Percentiles rank a stretch among this genome's conserved stretches.
phyloP scores from a whole-genome alignment of 2,888 invertebrate species.

The Sympetrum striolatum region DNA sequence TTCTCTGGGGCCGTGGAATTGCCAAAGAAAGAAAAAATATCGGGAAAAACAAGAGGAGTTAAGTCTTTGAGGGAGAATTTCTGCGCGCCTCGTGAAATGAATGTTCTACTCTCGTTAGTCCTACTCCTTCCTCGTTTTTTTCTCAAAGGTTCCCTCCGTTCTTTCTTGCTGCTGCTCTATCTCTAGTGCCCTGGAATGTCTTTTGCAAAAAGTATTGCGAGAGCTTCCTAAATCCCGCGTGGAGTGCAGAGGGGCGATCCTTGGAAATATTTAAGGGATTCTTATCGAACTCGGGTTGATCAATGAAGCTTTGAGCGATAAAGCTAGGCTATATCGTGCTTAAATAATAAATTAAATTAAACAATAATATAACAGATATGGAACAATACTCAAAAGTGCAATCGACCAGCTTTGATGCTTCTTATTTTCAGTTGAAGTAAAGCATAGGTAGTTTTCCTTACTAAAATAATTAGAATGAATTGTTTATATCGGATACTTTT shows the following conservation, averaged over 20 bases:
- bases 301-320: no score
- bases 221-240: neutral
- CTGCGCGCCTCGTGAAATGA: slow-evolving; percentile 20
- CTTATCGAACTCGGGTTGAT: no score
- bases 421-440: no score
- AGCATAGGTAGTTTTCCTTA: no score
- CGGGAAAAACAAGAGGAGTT: neutral
- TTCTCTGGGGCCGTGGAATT: neutral
- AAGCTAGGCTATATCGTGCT: no score
- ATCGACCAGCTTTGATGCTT: no score
- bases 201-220: neutral
- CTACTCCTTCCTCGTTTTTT: neutral
- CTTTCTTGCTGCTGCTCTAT: neutral
- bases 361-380: no score
- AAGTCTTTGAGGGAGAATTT: neutral
- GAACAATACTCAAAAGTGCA: no score
- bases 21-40: neutral
- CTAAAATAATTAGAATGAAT: no score
- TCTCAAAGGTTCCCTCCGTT: neutral
- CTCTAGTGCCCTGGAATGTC: neutral
- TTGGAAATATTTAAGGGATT: no score
- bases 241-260: neutral
- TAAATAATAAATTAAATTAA: no score
- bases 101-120: neutral
- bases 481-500: no score